Base-by-base conservation (phyloP, 2,888 invertebrate genomes). In the Parasteatoda lunata region DNA sequence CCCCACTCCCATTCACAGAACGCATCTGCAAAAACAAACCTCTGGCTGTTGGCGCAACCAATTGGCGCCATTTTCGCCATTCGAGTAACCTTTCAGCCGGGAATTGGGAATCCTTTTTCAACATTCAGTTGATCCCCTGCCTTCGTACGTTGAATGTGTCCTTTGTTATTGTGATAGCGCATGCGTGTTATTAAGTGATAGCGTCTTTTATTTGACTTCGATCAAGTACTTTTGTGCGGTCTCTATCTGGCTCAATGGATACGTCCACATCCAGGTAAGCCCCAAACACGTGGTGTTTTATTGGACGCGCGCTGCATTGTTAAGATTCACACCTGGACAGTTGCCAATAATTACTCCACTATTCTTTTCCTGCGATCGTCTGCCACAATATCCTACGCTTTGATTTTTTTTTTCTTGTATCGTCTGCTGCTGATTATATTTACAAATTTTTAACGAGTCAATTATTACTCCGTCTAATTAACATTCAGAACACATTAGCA, bases 191-290 rank as follows among this genome's bases (percentile, higher is more conserved):
- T 48, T 15, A 59, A 69, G 52, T 68, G 70, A 83, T 77, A 77
- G 76, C 83, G 76, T 83, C 83, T 59, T 64, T 83, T 83, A 77
- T 83, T 77, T 83, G 66, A 64, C 47, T 71, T 66, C 51, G 48
- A 64, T 49, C 45, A 9, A 8, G 54, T 54, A 64, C 45, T n/a
- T 45, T 15, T 68, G 59, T 81, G 73, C 47, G 15, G 45, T 72
- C 13, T 72, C 72, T 59, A 69, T 75, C 65, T 64, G 64, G 76
- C 78, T 65, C 85, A 76, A 86, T 86, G 85, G 85, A 86, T 86
- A 86, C 49, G 71, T 70, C 85, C 80, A 66, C 73, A 52, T 85
- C 66, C 85, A 86, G 85, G 85, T 86, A 86, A 86, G 85, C 80
- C 48, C 59, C 13, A 71, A 65, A 73, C 85, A 86, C 85, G 85